Base-by-base conservation (phyloP, 2,113 vertebrate genomes). In the Calonectris borealis region DNA sequence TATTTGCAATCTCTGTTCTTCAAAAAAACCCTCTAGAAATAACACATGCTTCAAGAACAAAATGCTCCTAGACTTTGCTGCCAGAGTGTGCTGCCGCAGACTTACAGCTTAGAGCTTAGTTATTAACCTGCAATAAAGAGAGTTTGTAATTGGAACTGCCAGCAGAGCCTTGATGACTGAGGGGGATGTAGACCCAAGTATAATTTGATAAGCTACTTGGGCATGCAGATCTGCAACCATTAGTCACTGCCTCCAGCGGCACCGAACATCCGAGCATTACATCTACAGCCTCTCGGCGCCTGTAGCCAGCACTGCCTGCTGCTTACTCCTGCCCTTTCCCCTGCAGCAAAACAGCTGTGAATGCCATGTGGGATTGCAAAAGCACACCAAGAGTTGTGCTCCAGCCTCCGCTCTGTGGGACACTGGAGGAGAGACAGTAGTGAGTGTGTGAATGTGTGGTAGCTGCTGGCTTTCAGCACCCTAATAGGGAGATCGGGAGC, bases 101-200 rank as follows among this genome's bases (percentile, higher is more conserved):
- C 76, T 11, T 57, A 84, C 55, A 34, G 13, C 54, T 60, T 68
- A n/a, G 71, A 93, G 70, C 49, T 89, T 38, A 38, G 64, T 71
- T 71, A 84, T 32, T 82, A 81, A 71, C 60, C 18, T 17, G 4
- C 72, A 70, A 87, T 29, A 49, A 69, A 93, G 40, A 61, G 32
- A 36, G 49, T 61, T 64, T 71, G 57, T 72, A 60, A 94, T 52
- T 69, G 77, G 55, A 91, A 75, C 36, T 60, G 61, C 57, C 86
- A 78, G 69, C 52, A 64, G 81, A 81, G 72, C 65, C 65, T 88
- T 86, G 80, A 92, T 92, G 69, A 52, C 61, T 22, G 81, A 79
- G 76, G 10, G 44, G 29, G 72, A 48, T 44, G 77, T 32, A 79
- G 60, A 31, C 69, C 80, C 60, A 14, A 49, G 55, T 19, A 75